Percentiles rank a stretch among this genome's conserved stretches.
These are phyloP conservation scores for Silurus meridionalis DNA, from an alignment of 2,113 vertebrate genomes.

Conservation along the genomic window DNA sequence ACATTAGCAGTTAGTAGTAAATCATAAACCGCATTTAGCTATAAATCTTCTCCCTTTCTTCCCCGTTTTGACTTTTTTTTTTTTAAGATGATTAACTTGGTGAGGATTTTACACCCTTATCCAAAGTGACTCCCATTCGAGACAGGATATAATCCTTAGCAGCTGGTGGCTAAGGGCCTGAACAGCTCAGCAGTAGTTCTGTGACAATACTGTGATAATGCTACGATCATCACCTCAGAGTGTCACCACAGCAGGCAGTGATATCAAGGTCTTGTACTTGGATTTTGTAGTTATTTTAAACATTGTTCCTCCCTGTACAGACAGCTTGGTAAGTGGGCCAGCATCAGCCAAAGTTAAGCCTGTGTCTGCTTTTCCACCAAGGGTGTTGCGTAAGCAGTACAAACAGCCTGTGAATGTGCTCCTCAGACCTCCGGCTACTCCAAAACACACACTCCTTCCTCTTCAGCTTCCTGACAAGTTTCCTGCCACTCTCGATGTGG, in stretches of 20 bases:
- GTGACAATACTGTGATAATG: background rate
- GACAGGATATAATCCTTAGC: background rate
- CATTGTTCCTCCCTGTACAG: slow-evolving; percentile 1
- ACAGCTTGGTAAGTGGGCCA: slow-evolving; percentile 33
- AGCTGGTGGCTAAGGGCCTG: background rate
- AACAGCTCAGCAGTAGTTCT: background rate
- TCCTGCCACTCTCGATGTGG: slow-evolving; percentile 11
- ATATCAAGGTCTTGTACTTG: background rate
- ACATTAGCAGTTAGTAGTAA: background rate
- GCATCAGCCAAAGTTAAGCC: background rate
- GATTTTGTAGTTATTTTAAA: slow-evolving; percentile 10
- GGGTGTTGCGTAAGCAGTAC: slow-evolving; percentile 33
- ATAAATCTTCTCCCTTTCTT: background rate
- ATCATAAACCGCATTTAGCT: background rate
- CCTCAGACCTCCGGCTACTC: slow-evolving; percentile 14
- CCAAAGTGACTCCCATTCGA: background rate
- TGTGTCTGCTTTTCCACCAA: slow-evolving; percentile 26
- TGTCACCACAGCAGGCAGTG: background rate
- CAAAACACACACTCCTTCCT: slow-evolving; percentile 10
- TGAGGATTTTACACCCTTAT: background rate
- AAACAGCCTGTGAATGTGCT: slow-evolving; percentile 34
- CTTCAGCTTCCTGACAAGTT: slow-evolving; percentile 27
- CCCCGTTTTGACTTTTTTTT: background rate
- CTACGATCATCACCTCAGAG: background rate
- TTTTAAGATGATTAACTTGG: background rate